Percentiles rank a stretch among this genome's conserved stretches.
Evolutionary conservation across 1,140 invertebrate genomes (phyloP).

Genomic region (Micrasema longulum): DNA sequence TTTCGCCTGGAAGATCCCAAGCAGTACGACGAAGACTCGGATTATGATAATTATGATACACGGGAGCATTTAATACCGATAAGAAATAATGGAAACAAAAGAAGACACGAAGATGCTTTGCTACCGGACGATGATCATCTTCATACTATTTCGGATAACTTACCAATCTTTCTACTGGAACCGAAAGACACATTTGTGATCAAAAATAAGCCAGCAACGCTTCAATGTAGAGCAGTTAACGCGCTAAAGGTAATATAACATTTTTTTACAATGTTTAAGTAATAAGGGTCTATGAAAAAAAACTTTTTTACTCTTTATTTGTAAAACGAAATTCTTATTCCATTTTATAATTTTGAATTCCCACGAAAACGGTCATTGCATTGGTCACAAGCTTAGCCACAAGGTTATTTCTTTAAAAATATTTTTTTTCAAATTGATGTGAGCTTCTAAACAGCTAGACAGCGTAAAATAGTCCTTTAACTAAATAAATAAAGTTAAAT

Average conservation of each 20-base stretch:
- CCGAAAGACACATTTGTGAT: constrained; percentile 86
- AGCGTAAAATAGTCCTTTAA: too few species aligned
- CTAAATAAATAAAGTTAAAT: too few species aligned
- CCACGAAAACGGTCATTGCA: too few species aligned
- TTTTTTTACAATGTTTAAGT: too few species aligned
- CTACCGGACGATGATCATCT: constrained; percentile 61
- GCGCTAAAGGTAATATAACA: constrained; percentile 69
- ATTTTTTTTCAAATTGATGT: too few species aligned
- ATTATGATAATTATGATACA: constrained; percentile 49
- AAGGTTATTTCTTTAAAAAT: too few species aligned
- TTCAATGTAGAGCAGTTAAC: constrained; percentile 84
- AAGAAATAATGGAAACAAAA: constrained; percentile 8
- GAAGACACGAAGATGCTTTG: constrained; percentile 37
- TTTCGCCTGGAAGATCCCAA: constrained; percentile 34
- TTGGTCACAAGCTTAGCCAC: too few species aligned
- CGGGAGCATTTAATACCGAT: constrained; percentile 10
- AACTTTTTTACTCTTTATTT: too few species aligned
- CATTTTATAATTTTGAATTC: too few species aligned
- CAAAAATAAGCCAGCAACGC: constrained; percentile 84
- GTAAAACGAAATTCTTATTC: too few species aligned
- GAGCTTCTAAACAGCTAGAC: too few species aligned
- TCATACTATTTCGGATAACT: constrained; percentile 69
- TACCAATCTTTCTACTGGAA: constrained; percentile 84
- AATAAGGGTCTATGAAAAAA: too few species aligned
- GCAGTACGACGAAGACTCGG: constrained; percentile 30